Percentiles rank a stretch among this genome's conserved stretches.
phyloP scores from a whole-genome alignment of 2,888 invertebrate species.

The Limnephilus marmoratus region DNA sequence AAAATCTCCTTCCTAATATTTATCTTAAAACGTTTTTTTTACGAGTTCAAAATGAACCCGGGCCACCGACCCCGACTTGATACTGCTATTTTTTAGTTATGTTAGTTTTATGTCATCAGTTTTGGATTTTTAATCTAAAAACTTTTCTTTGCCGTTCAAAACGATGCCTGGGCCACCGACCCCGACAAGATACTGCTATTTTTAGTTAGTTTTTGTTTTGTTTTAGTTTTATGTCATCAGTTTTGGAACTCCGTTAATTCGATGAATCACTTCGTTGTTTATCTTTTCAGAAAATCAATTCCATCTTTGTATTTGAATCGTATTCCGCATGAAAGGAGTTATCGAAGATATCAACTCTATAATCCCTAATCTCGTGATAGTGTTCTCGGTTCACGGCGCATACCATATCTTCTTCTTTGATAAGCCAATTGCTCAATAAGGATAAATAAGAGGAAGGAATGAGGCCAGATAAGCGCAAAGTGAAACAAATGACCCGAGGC shows the following conservation, averaged over 20 bases:
- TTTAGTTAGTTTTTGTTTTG: not conserved
- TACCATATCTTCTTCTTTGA: conserved; percentile 45
- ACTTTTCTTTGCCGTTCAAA: not conserved
- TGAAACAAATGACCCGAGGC: conserved; percentile 44
- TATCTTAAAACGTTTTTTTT: too few relatives aligned
- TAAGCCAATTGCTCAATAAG: conserved; percentile 46
- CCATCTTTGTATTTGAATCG: not conserved
- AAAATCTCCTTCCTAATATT: not conserved
- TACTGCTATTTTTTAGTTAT: too few relatives aligned
- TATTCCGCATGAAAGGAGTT: not conserved
- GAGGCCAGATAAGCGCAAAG: conserved; percentile 44
- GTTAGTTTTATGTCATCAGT: too few relatives aligned
- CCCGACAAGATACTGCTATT: not conserved
- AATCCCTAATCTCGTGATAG: not conserved
- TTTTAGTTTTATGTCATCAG: not conserved
- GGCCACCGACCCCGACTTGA: too few relatives aligned
- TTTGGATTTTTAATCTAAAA: not conserved
- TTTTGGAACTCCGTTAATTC: not conserved
- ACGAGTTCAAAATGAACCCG: too few relatives aligned
- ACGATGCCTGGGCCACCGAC: not conserved
- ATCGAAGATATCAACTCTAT: conserved; percentile 9
- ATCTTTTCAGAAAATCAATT: not conserved
- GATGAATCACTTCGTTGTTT: not conserved
- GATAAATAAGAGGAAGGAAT: conserved; percentile 35
- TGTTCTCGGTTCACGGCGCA: not conserved